Evolutionary conservation across 2,113 vertebrate genomes (phyloP).

Genomic region (Pollachius pollachius): DNA sequence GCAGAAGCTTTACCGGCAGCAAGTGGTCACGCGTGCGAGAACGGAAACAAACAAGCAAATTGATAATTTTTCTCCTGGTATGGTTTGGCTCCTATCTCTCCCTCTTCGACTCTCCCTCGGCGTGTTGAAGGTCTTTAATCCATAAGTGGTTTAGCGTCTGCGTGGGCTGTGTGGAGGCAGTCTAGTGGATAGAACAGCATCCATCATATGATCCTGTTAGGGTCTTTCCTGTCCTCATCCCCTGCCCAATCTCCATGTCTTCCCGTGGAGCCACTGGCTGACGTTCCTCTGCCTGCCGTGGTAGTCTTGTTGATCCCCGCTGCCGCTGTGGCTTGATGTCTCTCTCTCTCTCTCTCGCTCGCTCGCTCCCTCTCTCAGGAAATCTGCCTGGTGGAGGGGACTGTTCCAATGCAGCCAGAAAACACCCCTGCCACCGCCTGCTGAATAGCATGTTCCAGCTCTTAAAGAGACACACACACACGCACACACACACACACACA

Average conservation of each 20-base stretch:
- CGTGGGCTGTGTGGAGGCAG: conserved; percentile 53
- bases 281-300: conserved; percentile 54
- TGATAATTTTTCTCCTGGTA: conserved; percentile 49
- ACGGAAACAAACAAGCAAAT: conserved; percentile 58
- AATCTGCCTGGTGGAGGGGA: conserved; percentile 70
- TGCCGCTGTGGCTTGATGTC: conserved; percentile 49
- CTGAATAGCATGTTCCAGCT: conserved; percentile 60
- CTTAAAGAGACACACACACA: conserved; percentile 54
- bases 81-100: conserved; percentile 22
- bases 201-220: conserved; percentile 56
- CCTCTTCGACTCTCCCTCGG: conserved; percentile 20
- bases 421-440: conserved; percentile 12
- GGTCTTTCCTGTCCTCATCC: conserved; percentile 45
- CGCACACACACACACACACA: conserved; percentile 25
- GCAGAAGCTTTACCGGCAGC: conserved; percentile 35
- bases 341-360: conserved; percentile 6
- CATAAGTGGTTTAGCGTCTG: conserved; percentile 71
- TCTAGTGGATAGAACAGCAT: conserved; percentile 52
- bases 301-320: conserved; percentile 46
- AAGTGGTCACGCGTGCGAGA: conserved; percentile 47
- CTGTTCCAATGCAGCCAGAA: conserved; percentile 64
- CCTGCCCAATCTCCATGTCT: conserved; percentile 53
- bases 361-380: conserved; percentile 33
- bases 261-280: conserved; percentile 57
- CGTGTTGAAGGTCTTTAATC: conserved; percentile 65